Evolutionary conservation across 2,113 vertebrate species (phyloP).

Genomic region (Trogon surrucura): DNA sequence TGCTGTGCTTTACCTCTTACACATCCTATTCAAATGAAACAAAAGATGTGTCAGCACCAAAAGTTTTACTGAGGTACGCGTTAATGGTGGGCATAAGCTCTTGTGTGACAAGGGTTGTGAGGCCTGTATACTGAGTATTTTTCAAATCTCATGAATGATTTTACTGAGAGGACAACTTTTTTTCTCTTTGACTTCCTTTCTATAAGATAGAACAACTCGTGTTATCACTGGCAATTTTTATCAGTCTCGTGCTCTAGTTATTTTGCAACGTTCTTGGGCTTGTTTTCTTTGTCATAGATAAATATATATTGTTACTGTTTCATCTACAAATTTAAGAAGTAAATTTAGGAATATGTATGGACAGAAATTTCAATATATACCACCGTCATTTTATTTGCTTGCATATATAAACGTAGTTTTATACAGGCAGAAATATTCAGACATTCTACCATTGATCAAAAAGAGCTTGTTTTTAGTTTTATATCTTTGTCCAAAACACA

Average conservation of each 20-base stretch:
- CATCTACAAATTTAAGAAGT: neutral
- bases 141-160: neutral
- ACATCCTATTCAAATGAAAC: neutral
- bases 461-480: neutral
- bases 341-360: neutral
- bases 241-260: neutral
- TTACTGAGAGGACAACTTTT: neutral
- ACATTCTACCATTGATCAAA: neutral
- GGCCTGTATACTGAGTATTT: neutral
- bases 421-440: neutral
- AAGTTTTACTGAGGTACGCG: neutral
- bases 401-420: neutral
- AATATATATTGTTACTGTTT: neutral
- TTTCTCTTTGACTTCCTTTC: neutral
- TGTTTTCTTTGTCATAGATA: neutral
- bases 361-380: neutral
- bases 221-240: neutral
- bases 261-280: neutral
- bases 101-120: neutral
- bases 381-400: neutral
- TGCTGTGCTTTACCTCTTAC: accelerated
- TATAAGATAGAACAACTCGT: neutral
- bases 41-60: neutral
- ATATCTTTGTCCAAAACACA: neutral
- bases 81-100: neutral